Base-by-base conservation (phyloP, 1,140 invertebrate genomes). In the Cryptotermes secundus region DNA sequence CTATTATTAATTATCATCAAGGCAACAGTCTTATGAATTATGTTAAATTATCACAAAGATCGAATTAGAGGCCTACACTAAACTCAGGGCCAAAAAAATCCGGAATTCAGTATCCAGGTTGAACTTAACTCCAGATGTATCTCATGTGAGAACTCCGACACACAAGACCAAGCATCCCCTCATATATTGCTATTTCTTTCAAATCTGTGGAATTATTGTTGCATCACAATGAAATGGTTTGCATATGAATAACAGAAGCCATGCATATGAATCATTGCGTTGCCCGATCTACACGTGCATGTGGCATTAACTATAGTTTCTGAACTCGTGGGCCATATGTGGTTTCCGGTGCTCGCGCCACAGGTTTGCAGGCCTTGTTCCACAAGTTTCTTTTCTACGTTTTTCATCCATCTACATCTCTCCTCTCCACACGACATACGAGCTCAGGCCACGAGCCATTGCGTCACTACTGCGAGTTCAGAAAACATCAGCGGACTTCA, bases 301-400 rank as follows among this genome's bases (percentile, higher is more conserved):
- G 31, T 31, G 59, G 59, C 26, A 72, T 72, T 72, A 72, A 72
- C 59, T 31, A 72, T 31, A 72, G 26, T 31, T n/a, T 7, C 59
- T 72, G 26, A 72, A 72, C 1, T 72, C 59, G 59, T 72, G 59
- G 59, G 59, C 59, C 59, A 72, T 72, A 72, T 72, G 59, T 72
- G 59, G 59, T 72, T 72, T 72, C 59, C 59, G 59, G 59, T 72
- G 59, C 31, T 72, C 59, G 59, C 59, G 59, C 59, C 59, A 72
- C 59, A 72, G 59, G 59, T 72, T 72, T 72, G 26, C 59, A 72
- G 59, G 59, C 59, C 59, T 72, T 72, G 59, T 72, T 26, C 59
- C 59, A 72, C 59, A 26, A 72, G 59, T 72, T 72, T 72, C 9
- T 72, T n/a, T n/a, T 31, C 31, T 12, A 9, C n/a, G 6, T 14